Evolutionary conservation across 2,888 invertebrate species (phyloP).

Genomic region (Rhingia campestris): DNA sequence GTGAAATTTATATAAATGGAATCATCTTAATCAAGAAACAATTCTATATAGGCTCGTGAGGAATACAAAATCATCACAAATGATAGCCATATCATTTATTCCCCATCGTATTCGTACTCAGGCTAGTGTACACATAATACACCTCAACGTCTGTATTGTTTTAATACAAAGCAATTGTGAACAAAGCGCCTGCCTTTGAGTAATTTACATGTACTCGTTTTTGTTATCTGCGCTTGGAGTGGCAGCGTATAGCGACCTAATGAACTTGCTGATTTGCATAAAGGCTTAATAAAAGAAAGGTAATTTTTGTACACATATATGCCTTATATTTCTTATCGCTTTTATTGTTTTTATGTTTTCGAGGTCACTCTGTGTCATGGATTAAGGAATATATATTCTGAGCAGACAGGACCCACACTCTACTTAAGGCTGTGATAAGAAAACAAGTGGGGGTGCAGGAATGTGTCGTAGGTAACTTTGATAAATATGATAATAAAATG

Average conservation of each 20-base stretch:
- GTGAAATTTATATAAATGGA: slow-evolving; percentile 21
- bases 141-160: not conserved
- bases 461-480: too few species aligned
- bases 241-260: slow-evolving; percentile 2
- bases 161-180: slow-evolving; percentile 19
- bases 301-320: not conserved
- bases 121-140: slow-evolving; percentile 2
- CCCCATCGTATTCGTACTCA: slow-evolving; percentile 8
- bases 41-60: not conserved
- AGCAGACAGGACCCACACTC: not conserved
- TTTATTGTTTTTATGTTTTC: slow-evolving; percentile 30
- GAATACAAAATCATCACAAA: not conserved
- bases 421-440: slow-evolving; percentile 31
- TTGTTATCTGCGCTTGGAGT: not conserved
- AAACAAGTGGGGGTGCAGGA: not conserved
- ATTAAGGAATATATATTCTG: slow-evolving; percentile 9
- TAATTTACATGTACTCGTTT: slow-evolving; percentile 5
- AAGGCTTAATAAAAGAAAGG: slow-evolving; percentile 31
- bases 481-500: too few species aligned
- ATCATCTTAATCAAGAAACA: slow-evolving; percentile 10
- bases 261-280: slow-evolving; percentile 31
- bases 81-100: not conserved
- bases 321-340: slow-evolving; percentile 31
- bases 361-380: not conserved
- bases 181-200: slow-evolving; percentile 9